These are phyloP conservation scores for Pangasius larnaudii DNA, from an alignment of 2,797 vertebrate genomes.

Conservation along the genomic window DNA sequence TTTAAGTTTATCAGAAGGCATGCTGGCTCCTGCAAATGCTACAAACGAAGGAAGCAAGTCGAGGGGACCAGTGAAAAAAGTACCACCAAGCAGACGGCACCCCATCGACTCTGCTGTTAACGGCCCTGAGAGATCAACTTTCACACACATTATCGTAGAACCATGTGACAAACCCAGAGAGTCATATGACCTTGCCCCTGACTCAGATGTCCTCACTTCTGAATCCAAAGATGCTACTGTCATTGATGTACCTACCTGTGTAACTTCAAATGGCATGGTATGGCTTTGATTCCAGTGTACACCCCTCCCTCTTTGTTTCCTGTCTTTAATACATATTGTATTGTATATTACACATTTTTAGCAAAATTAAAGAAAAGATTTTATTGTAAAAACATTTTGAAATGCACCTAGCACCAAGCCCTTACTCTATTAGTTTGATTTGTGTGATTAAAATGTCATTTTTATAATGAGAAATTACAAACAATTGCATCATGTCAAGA, in stretches of 20 bases:
- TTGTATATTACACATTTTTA: background rate
- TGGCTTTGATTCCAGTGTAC: background rate
- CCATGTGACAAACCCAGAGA: constrained; percentile 16
- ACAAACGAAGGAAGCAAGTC: constrained; percentile 70
- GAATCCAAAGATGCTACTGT: constrained; percentile 26
- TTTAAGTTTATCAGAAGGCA: constrained; percentile 57
- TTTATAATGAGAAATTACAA: background rate
- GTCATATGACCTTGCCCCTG: constrained; percentile 30
- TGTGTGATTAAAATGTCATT: background rate
- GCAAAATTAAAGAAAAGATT: background rate
- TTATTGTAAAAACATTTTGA: background rate
- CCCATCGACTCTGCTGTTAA: constrained; percentile 27
- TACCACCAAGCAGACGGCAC: constrained; percentile 67
- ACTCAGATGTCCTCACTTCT: constrained; percentile 16
- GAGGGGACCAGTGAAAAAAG: constrained; percentile 78
- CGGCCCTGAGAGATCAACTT: constrained; percentile 26
- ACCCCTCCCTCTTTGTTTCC: background rate
- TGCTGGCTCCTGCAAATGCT: constrained; percentile 57
- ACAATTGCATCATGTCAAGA: background rate
- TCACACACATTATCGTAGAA: constrained; percentile 15
- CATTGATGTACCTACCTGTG: constrained; percentile 16
- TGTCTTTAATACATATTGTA: background rate
- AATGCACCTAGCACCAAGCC: background rate
- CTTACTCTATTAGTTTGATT: background rate
- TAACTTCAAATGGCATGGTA: constrained; percentile 45